These are phyloP conservation scores for Amazona vittata DNA, from an alignment of 2,113 vertebrate genomes.

Conservation along the genomic window DNA sequence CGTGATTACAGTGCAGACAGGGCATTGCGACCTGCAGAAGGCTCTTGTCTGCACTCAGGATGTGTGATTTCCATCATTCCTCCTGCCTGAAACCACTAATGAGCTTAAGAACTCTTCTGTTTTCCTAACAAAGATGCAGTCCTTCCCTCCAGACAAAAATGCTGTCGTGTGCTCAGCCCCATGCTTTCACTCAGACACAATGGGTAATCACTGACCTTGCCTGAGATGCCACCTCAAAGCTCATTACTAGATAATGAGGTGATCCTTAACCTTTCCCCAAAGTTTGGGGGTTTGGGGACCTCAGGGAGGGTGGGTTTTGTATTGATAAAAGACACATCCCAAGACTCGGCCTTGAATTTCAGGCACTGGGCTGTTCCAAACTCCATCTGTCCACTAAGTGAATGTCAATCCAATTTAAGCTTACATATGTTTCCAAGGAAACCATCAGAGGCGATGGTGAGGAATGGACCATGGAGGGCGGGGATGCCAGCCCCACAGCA, in stretches of 20 bases:
- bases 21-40: neutral
- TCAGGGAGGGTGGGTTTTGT: neutral
- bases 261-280: neutral
- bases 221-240: slow-evolving; percentile 8
- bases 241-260: neutral
- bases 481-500: neutral
- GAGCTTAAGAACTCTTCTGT: slow-evolving; percentile 22
- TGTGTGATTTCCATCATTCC: neutral
- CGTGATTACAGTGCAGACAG: neutral
- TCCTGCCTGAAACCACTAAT: slow-evolving; percentile 21
- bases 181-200: neutral
- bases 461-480: slow-evolving; percentile 1
- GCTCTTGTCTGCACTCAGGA: neutral
- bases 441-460: slow-evolving; percentile 5
- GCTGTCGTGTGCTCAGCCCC: neutral
- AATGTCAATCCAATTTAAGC: slow-evolving; percentile 41
- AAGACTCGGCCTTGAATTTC: neutral
- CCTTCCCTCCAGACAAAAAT: slow-evolving; percentile 1
- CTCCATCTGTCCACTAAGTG: slow-evolving; percentile 60
- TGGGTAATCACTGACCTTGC: neutral
- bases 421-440: slow-evolving; percentile 64
- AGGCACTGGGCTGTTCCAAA: slow-evolving; percentile 21
- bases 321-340: neutral
- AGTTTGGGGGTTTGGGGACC: neutral
- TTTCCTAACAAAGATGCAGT: slow-evolving; percentile 14